Conservation (phyloP, 2,888 invertebrate species). For the Chrysodeixis includens region DNA sequence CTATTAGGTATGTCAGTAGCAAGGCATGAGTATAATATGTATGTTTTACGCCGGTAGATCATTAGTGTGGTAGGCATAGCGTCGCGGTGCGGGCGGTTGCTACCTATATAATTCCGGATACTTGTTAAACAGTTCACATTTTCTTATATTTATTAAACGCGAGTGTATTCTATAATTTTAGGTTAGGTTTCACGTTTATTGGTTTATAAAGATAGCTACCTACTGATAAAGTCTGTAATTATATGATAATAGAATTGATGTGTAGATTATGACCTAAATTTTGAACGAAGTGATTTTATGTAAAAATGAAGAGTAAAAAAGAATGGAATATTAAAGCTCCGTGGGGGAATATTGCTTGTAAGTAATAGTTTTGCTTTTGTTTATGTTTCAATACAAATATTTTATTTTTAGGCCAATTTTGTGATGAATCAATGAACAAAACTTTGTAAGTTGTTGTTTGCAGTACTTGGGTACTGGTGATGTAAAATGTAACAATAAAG, state of each 20-base stretch:
- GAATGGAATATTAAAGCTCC: constrained; percentile 81
- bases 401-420: background rate
- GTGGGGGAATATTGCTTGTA: constrained; percentile 88
- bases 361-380: constrained; percentile 39
- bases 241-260: background rate
- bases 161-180: background rate
- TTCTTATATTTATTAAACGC: too few relatives aligned
- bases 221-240: background rate
- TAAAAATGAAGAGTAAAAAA: constrained; percentile 45
- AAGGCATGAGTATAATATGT: too few relatives aligned
- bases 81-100: too few relatives aligned
- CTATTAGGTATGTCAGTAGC: too few relatives aligned
- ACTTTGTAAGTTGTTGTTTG: background rate
- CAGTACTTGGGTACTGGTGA: background rate
- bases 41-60: too few relatives aligned
- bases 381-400: background rate
- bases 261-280: background rate
- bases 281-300: background rate
- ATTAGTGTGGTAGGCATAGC: too few relatives aligned
- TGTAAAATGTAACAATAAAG: too few relatives aligned
- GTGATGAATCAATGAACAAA: background rate
- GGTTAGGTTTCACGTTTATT: background rate
- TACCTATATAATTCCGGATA: too few relatives aligned
- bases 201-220: background rate
- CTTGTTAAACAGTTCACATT: too few relatives aligned